Evolutionary conservation across 2,113 vertebrate species (phyloP).

Genomic region (Lasiurus borealis): DNA sequence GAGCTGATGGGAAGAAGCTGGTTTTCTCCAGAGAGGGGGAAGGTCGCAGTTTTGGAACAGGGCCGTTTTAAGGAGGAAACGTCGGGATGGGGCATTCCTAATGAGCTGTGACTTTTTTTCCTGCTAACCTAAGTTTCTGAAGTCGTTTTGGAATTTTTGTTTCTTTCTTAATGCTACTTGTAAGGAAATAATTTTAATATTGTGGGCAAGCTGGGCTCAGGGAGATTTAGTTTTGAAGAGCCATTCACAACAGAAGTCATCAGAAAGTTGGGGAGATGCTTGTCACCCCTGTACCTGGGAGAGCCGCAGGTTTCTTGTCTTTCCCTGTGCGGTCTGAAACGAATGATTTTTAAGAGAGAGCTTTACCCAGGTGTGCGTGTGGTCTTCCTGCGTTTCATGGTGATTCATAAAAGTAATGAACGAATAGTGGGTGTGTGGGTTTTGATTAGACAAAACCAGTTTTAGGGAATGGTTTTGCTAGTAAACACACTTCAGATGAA

Average conservation of each 20-base stretch:
- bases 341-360: background rate
- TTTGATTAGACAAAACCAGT: slow-evolving; percentile 77
- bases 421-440: slow-evolving; percentile 38
- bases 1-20: slow-evolving; percentile 18
- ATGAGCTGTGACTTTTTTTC: background rate
- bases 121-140: slow-evolving; percentile 13
- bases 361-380: background rate
- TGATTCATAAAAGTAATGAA: slow-evolving; percentile 67
- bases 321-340: background rate
- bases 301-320: background rate
- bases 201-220: background rate
- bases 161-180: background rate
- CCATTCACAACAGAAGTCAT: background rate
- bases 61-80: background rate
- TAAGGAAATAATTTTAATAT: slow-evolving; percentile 18
- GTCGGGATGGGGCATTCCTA: background rate
- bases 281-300: background rate
- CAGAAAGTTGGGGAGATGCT: background rate
- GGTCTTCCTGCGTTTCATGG: background rate
- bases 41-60: background rate
- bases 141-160: background rate
- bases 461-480: slow-evolving; percentile 54
- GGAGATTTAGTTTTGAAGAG: background rate
- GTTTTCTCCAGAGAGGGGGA: background rate
- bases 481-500: slow-evolving; percentile 74